Evolutionary conservation across 2,888 invertebrate species (phyloP).

Genomic region (Dryobotodes eremita): DNA sequence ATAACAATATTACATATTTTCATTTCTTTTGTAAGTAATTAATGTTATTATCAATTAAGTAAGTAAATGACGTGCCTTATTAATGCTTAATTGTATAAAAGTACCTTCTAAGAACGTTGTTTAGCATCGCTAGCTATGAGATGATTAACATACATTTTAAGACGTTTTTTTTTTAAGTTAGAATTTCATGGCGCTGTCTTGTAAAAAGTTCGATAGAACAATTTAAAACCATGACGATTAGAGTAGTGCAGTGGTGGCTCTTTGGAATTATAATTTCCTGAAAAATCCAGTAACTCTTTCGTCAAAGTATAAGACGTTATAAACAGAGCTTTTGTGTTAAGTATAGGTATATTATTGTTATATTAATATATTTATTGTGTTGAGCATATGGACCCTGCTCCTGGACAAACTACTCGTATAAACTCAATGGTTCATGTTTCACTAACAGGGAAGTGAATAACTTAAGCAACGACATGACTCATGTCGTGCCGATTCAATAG

Average conservation of each 20-base stretch:
- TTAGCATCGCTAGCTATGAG: constrained; percentile 15
- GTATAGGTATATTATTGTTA: too few relatives aligned
- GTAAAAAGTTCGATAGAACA: neutral
- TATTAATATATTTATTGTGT: neutral
- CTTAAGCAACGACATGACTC: neutral
- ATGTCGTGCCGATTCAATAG: constrained; percentile 11
- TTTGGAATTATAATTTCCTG: neutral
- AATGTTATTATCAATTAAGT: neutral
- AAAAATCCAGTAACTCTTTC: neutral
- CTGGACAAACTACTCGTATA: neutral
- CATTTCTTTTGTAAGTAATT: neutral
- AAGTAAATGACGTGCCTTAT: neutral
- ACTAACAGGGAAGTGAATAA: constrained; percentile 6
- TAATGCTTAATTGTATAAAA: constrained; percentile 1
- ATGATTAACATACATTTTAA: neutral
- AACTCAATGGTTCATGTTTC: neutral
- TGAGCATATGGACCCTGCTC: neutral
- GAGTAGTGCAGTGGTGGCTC: neutral
- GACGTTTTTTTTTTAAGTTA: neutral
- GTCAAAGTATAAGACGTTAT: neutral
- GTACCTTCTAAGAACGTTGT: neutral
- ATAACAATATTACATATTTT: neutral
- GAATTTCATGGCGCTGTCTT: neutral
- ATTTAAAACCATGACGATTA: neutral
- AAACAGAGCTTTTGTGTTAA: neutral